Conservation (phyloP, 64 coral and sea anemone species). For the Stichodactyla mertensii region DNA sequence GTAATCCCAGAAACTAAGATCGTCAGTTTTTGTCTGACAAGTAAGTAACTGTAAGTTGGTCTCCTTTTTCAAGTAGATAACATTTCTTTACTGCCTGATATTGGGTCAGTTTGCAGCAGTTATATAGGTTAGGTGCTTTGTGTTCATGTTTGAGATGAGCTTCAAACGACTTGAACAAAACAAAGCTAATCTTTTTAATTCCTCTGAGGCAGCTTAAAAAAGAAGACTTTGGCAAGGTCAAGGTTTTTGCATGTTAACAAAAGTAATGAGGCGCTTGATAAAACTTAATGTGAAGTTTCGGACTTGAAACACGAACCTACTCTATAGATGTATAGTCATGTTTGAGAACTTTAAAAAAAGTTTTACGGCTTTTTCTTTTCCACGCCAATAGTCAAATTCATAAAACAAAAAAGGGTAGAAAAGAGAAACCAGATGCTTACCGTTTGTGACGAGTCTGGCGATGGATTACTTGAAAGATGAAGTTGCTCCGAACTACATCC, state of each 20-base stretch:
- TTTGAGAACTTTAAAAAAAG: no score
- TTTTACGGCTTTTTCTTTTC: no score
- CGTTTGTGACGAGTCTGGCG: background rate
- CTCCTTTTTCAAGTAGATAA: background rate
- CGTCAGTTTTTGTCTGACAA: no score
- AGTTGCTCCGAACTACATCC: background rate
- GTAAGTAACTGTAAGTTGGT: no score
- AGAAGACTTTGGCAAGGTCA: background rate
- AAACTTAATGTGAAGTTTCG: background rate
- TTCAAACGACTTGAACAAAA: slow-evolving; percentile 7
- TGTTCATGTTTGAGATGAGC: background rate
- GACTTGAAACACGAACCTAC: background rate
- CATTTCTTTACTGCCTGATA: background rate
- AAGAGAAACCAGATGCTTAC: background rate
- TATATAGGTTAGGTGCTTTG: background rate
- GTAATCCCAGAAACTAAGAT: no score
- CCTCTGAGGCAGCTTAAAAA: background rate
- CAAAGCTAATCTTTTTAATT: slow-evolving; percentile 7
- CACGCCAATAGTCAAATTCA: background rate
- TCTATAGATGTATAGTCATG: no score
- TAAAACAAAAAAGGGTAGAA: background rate
- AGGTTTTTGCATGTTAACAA: background rate
- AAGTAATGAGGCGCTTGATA: background rate
- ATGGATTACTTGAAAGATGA: background rate
- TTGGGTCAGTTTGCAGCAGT: background rate